Percentiles rank a stretch among this genome's conserved stretches.
Evolutionary conservation across 2,888 invertebrate species (phyloP).

Genomic region (Plebejus melissa): DNA sequence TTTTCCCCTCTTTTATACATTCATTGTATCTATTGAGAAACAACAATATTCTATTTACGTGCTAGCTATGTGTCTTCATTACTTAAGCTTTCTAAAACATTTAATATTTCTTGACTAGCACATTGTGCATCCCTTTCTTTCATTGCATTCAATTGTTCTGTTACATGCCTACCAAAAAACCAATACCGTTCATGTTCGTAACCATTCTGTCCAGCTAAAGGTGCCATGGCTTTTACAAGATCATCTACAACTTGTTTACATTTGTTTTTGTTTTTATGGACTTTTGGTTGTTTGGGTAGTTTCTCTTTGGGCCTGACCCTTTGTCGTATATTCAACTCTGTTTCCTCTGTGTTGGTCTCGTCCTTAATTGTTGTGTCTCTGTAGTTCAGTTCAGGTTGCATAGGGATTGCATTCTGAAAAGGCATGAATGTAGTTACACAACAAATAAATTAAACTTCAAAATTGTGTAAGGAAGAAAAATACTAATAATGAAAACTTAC

Average conservation of each 20-base stretch:
- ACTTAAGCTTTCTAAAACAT: slow-evolving; percentile 40
- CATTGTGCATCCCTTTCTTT: slow-evolving; percentile 51
- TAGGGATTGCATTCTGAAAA: background rate
- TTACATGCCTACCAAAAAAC: slow-evolving; percentile 65
- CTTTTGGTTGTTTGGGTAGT: slow-evolving; percentile 36
- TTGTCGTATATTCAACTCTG: slow-evolving; percentile 50
- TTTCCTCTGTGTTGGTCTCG: slow-evolving; percentile 49
- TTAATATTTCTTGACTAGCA: slow-evolving; percentile 54
- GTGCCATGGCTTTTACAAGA: slow-evolving; percentile 56
- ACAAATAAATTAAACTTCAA: background rate
- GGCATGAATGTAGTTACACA: background rate
- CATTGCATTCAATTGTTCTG: slow-evolving; percentile 58
- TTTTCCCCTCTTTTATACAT: too few species aligned
- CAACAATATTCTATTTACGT: background rate
- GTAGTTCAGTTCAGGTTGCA: background rate
- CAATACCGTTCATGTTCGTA: slow-evolving; percentile 47
- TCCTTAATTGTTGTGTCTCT: slow-evolving; percentile 46
- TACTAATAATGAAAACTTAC: slow-evolving; percentile 38
- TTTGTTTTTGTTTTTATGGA: slow-evolving; percentile 41
- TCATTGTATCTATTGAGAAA: too few species aligned
- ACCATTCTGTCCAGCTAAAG: slow-evolving; percentile 38
- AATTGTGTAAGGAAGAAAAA: too few species aligned
- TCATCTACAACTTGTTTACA: slow-evolving; percentile 58
- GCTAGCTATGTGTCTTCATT: background rate
- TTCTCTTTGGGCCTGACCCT: slow-evolving; percentile 47